Percentiles rank a stretch among this genome's conserved stretches.
These are phyloP conservation scores for Engystomops pustulosus DNA, from an alignment of 2,113 vertebrate species.

Conservation along the genomic window DNA sequence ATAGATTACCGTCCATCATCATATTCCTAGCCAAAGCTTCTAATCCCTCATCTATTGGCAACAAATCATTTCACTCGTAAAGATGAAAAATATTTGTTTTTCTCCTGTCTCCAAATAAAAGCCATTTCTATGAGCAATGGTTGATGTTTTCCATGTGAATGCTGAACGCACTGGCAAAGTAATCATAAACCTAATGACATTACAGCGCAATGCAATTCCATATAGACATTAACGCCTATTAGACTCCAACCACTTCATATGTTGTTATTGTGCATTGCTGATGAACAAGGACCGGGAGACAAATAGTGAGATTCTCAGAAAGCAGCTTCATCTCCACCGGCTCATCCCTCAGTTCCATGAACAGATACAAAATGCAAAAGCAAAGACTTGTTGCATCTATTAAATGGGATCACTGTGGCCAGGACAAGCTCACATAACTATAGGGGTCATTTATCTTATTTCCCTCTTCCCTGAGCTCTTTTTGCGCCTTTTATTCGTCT, in stretches of 20 bases:
- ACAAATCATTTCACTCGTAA: neutral
- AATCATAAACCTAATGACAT: constrained; percentile 15
- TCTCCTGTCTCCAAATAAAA: neutral
- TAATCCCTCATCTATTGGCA: neutral
- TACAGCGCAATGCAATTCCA: neutral
- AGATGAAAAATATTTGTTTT: neutral
- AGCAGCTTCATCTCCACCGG: neutral
- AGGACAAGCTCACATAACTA: too few relatives aligned
- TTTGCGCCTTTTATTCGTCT: too few relatives aligned
- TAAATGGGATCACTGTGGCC: too few relatives aligned
- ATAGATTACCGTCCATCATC: too few relatives aligned
- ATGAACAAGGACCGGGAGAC: neutral
- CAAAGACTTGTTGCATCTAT: too few relatives aligned
- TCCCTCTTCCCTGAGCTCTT: too few relatives aligned
- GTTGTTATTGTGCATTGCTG: neutral
- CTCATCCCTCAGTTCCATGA: constrained; percentile 8
- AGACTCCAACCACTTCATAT: neutral
- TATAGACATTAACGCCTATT: constrained; percentile 14
- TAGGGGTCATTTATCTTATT: too few relatives aligned
- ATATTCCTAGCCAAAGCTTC: too few relatives aligned
- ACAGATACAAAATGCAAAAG: constrained; percentile 10
- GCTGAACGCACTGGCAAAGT: neutral
- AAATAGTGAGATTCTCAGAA: constrained; percentile 38
- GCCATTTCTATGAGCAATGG: neutral
- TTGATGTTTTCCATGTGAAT: neutral